Evolutionary conservation across 2,797 vertebrate species (phyloP).

Genomic region (Melanitta fusca): DNA sequence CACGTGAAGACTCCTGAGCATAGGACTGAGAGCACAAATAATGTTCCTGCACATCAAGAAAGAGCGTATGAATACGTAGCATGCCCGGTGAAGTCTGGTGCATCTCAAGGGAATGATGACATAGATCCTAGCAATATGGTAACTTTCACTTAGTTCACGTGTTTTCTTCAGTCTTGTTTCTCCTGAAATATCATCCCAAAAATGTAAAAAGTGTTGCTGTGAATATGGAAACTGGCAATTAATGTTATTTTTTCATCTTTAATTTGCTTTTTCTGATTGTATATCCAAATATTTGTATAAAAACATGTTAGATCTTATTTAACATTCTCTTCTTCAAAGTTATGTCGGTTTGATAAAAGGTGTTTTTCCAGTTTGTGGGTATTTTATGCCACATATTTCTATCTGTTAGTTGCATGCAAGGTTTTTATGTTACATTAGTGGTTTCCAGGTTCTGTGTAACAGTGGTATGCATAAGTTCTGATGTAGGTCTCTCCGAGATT

Average conservation of each 20-base stretch:
- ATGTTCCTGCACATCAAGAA: conserved; percentile 89
- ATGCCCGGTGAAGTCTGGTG: conserved; percentile 85
- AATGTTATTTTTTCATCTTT: neutral
- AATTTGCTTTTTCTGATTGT: neutral
- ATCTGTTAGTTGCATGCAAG: neutral
- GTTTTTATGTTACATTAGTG: neutral
- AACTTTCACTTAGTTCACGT: neutral
- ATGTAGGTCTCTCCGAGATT: neutral
- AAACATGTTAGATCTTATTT: neutral
- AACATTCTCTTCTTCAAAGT: neutral
- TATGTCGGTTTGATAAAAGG: neutral
- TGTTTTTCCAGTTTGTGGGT: neutral
- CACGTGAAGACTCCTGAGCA: conserved; percentile 54
- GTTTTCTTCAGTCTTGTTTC: neutral
- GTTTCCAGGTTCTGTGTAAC: neutral
- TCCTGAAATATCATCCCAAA: neutral
- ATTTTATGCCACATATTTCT: neutral
- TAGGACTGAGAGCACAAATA: conserved; percentile 6
- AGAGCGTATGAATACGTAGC: conserved; percentile 91
- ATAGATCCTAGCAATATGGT: conserved; percentile 95
- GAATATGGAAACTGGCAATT: neutral
- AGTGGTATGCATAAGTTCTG: neutral
- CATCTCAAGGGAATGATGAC: conserved; percentile 72
- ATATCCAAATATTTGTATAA: neutral
- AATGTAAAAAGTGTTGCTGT: neutral